phyloP scores from a whole-genome alignment of 2,113 vertebrate genomes.

The Tympanuchus pallidicinctus region DNA sequence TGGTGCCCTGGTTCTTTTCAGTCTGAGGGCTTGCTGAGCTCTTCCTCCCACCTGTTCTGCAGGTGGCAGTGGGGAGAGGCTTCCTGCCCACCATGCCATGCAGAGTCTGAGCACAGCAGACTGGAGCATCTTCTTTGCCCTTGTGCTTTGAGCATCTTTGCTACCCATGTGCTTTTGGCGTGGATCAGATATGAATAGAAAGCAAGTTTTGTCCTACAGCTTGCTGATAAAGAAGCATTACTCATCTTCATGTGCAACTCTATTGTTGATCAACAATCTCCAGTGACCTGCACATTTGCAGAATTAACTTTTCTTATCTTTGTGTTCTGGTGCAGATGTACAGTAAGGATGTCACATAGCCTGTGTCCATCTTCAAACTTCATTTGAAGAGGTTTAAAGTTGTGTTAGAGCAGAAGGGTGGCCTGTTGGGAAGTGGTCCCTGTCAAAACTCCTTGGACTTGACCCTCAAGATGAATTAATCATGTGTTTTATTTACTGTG shows the following conservation, averaged over 20 bases:
- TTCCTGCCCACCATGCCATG: fast-evolving
- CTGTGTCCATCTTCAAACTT: not conserved
- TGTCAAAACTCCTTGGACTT: slow-evolving; percentile 17
- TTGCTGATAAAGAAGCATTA: not conserved
- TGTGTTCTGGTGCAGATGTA: not conserved
- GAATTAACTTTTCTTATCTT: not conserved
- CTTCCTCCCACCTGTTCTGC: fast-evolving
- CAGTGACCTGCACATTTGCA: not conserved
- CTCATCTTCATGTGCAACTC: fast-evolving
- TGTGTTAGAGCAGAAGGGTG: not conserved
- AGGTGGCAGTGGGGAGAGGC: not conserved
- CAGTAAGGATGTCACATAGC: no score
- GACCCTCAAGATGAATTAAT: slow-evolving; percentile 18
- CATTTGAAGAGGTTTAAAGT: not conserved
- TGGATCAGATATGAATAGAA: not conserved
- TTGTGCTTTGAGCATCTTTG: not conserved
- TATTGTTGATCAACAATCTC: not conserved
- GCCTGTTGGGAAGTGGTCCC: not conserved
- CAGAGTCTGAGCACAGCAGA: not conserved
- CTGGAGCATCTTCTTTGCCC: not conserved
- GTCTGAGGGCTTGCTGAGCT: not conserved
- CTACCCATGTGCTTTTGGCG: not conserved
- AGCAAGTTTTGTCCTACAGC: not conserved
- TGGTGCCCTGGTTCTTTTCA: not conserved
- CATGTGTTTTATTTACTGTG: slow-evolving; percentile 32